These are phyloP conservation scores for Notamacropus eugenii DNA, from an alignment of 2,797 vertebrate genomes.

Conservation along the genomic window DNA sequence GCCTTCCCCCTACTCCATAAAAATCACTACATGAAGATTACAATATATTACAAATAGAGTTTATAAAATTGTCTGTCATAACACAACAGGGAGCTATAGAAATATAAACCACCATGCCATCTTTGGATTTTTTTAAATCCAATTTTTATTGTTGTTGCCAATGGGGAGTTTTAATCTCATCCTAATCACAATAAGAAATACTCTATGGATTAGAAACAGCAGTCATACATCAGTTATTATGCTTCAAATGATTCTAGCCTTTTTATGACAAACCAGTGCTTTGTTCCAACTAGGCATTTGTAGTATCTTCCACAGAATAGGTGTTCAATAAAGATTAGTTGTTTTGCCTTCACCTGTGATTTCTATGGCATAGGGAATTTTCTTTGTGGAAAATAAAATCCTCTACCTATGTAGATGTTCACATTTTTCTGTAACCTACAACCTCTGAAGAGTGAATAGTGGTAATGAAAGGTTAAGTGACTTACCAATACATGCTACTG, in stretches of 20 bases:
- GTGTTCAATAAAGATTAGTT: neutral
- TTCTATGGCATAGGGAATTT: neutral
- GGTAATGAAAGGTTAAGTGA: neutral
- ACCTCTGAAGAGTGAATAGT: neutral
- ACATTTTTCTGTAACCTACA: neutral
- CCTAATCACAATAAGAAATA: constrained; percentile 42
- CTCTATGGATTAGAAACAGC: constrained; percentile 16
- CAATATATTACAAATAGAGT: constrained; percentile 35
- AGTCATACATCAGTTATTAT: neutral
- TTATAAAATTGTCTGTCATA: constrained; percentile 6
- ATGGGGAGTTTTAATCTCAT: constrained; percentile 43
- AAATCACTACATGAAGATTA: constrained; percentile 52
- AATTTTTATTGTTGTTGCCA: constrained; percentile 39
- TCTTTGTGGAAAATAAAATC: neutral
- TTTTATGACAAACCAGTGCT: constrained; percentile 1
- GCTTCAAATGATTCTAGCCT: constrained; percentile 5
- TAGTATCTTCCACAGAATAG: neutral
- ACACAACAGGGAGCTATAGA: constrained; percentile 1
- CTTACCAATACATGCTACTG: neutral
- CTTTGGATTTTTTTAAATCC: constrained; percentile 29
- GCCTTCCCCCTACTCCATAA: constrained; percentile 6
- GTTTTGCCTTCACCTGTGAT: neutral
- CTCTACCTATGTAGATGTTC: neutral
- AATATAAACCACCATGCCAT: neutral
- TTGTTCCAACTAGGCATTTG: neutral